Percentiles rank a stretch among this genome's conserved stretches.
These are phyloP conservation scores for Aurelia aurita DNA, from an alignment of 30 jellyfish, hydroid and myxozoan genomes.

Conservation along the genomic window DNA sequence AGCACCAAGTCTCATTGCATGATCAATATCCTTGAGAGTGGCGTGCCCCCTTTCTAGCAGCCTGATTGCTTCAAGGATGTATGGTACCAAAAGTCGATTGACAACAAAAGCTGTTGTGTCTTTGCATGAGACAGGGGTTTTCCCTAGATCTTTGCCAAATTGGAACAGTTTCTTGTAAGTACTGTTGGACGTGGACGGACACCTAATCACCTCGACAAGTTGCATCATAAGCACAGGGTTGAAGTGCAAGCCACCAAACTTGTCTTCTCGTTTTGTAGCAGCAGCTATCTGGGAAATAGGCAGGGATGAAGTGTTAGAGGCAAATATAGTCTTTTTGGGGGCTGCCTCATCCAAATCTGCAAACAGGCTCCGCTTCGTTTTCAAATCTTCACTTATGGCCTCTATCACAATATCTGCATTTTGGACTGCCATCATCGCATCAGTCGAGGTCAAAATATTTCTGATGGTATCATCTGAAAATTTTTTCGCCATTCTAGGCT, in stretches of 20 bases:
- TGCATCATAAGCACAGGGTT: constrained; percentile 89
- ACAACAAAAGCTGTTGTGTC: constrained; percentile 94
- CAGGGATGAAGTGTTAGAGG: constrained; percentile 86
- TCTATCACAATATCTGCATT: constrained; percentile 90
- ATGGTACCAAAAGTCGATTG: constrained; percentile 86
- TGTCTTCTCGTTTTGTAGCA: constrained; percentile 67
- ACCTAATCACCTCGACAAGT: constrained; percentile 77
- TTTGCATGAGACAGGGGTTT: constrained; percentile 78
- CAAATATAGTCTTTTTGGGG: constrained; percentile 74
- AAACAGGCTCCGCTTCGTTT: constrained; percentile 64
- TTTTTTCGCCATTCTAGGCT: constrained; percentile 87
- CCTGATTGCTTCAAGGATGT: constrained; percentile 85
- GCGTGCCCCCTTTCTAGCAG: constrained; percentile 90
- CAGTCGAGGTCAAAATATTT: constrained; percentile 74
- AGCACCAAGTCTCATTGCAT: constrained; percentile 94
- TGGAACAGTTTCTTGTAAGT: constrained; percentile 68
- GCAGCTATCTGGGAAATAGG: constrained; percentile 69
- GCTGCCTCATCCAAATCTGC: constrained; percentile 81
- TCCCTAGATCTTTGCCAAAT: constrained; percentile 87
- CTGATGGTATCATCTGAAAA: constrained; percentile 73
- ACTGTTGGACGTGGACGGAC: constrained; percentile 70
- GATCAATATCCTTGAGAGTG: constrained; percentile 78
- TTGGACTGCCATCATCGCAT: constrained; percentile 70
- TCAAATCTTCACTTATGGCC: constrained; percentile 77
- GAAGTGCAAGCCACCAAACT: constrained; percentile 90